Evolutionary conservation across 2,113 vertebrate genomes (phyloP).

Genomic region (Anser cygnoides): DNA sequence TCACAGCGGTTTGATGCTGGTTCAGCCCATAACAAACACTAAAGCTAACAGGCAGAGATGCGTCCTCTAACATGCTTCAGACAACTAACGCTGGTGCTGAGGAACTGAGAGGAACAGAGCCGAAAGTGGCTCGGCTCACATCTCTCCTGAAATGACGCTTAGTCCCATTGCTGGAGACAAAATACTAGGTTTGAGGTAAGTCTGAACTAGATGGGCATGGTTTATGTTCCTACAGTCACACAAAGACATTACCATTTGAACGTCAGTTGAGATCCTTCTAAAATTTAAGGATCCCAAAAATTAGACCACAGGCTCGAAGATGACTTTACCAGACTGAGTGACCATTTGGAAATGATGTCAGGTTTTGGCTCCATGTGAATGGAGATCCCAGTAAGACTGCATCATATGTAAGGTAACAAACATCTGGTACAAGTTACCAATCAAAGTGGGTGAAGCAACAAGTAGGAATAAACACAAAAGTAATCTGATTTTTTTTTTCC

Average conservation of each 20-base stretch:
- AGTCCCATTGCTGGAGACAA: background rate
- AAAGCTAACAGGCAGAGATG: background rate
- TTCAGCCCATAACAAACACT: background rate
- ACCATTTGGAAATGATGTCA: background rate
- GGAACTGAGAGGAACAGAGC: background rate
- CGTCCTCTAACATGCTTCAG: background rate
- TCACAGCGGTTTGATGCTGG: background rate
- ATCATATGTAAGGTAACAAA: background rate
- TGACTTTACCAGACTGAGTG: background rate
- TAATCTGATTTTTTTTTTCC: background rate
- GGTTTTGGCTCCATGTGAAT: background rate
- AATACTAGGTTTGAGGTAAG: background rate
- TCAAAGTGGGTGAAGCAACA: background rate
- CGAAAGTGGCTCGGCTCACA: background rate
- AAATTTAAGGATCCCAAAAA: background rate
- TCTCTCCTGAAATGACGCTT: background rate
- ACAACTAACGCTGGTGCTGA: background rate
- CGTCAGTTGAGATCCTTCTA: background rate
- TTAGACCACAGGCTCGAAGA: background rate
- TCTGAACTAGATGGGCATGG: background rate
- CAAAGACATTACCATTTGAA: background rate
- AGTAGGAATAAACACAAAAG: background rate
- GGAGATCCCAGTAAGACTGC: fast-evolving
- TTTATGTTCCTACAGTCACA: background rate
- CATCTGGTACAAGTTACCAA: background rate